Evolutionary conservation across 1,140 invertebrate genomes (phyloP).

Genomic region (Sipha flava): DNA sequence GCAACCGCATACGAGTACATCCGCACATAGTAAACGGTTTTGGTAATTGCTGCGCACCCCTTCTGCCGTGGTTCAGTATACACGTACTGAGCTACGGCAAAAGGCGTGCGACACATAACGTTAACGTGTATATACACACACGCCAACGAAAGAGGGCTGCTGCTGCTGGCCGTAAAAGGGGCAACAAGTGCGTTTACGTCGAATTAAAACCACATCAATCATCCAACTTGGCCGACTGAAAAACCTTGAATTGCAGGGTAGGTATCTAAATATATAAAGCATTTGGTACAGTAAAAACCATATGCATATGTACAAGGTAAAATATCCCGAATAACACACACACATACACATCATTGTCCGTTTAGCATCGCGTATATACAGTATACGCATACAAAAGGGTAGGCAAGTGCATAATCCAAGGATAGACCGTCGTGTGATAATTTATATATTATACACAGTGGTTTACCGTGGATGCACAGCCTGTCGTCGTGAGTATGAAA

Average conservation of each 20-base stretch:
- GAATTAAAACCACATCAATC: conserved; percentile 31
- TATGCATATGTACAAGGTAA: not conserved
- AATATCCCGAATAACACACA: too few species aligned
- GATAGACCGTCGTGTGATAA: not conserved
- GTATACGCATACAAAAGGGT: not conserved
- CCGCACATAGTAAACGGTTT: not conserved
- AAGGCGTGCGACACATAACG: conserved; percentile 1
- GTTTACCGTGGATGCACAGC: too few species aligned
- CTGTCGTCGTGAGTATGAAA: too few species aligned
- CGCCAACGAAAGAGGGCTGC: not conserved
- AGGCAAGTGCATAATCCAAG: not conserved
- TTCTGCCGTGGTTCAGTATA: too few species aligned
- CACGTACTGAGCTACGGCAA: not conserved
- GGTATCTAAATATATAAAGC: not conserved
- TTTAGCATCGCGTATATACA: too few species aligned
- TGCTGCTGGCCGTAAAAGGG: not conserved
- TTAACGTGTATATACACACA: too few species aligned
- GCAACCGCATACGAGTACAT: too few species aligned
- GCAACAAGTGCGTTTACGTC: conserved; percentile 30
- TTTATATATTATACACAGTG: too few species aligned
- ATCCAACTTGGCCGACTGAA: not conserved
- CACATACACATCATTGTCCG: not conserved
- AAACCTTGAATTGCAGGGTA: not conserved
- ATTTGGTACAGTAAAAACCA: not conserved
- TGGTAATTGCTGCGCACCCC: not conserved